Base-by-base conservation (phyloP, 2,113 vertebrate genomes). In the Macquaria ambigua region DNA sequence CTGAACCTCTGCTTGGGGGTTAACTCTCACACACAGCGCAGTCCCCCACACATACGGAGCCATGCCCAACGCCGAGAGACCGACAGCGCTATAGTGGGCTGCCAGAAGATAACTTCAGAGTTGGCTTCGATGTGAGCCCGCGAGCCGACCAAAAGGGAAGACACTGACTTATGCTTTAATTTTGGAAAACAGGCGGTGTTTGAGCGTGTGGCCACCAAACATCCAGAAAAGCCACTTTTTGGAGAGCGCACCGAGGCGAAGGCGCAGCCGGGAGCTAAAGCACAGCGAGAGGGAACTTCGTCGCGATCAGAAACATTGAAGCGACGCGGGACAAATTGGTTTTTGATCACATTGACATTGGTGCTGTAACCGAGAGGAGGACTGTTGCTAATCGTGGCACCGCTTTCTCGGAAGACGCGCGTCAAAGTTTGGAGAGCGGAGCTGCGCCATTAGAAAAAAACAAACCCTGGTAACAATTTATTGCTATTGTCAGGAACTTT, bases 1-100 rank as follows among this genome's bases (percentile, higher is more conserved):
- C 94, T 95, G 94, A 95, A 93, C 94, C 94, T 93, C 89, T 78
- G 92, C 91, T 91, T 79, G 87, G 90, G 89, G 93, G 93, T 95
- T 94, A 95, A 96, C 93, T 92, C 92, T 85, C 92, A 91, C 94
- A 90, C 95, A 88, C 92, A 87, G 87, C 92, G 53, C 88, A 90
- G 89, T 84, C 88, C 87, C 89, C 77, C 88, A 81, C 90, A 77
- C 91, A 93, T 84, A 88, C 93, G 72, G 89, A 91, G 86, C 89
- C 89, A 74, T 86, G 88, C 77, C 88, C 90, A 75, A 72, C 88
- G 18, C 85, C 91, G 80, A 88, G 77, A 92, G 73, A 92, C 69
- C 85, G 67, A 89, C 82, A 41, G 85, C 50, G 77, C 83, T 25
- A 34, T 34, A 71, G 61, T 28, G 80, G 61, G 85, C 90, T 77